Evolutionary conservation across 2,888 invertebrate species (phyloP), one percentile per base, ranked within the genome.

Genomic region (Smittia aterrima): DNA sequence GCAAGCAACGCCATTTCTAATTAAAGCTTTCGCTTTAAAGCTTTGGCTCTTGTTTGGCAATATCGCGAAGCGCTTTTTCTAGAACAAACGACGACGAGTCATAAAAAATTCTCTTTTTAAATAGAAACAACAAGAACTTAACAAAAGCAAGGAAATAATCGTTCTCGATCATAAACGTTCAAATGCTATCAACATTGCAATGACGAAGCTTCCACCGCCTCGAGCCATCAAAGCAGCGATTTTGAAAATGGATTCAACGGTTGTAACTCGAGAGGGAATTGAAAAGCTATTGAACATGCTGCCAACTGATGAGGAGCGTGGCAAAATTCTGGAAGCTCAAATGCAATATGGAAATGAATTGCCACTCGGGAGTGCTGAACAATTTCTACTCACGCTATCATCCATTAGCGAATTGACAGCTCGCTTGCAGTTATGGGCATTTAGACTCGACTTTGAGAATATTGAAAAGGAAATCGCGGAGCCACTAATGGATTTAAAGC

Each of bases 191-290:
- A 99, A 99, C 82, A 99, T 99, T 79, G 98, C 98, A 16, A 93
- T 99, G 92, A 99, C 98, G 22, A 98, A 98, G 82, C 85, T 99
- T 77, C 99, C 99, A 1, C 98, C 98, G 0, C 95, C 98, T 0
- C 89, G 97, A 77, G 95, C 98, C 6, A 99, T 99, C 77, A 98
- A 98, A 82, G 93, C 97, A n/a, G 99, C 98, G 25, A 96, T 97
- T 76, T 86, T 99, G 82, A 99, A 99, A 85, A 99, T 99, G 97
- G 99, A 99, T 82, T 93, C 95, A 1, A 95, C 97, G 0, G 96
- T 99, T 66, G 94, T 99, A 84, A 99, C 97, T 78, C 87, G 97
- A 78, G 99, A 99, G 84, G 97, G 97, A 25, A 97, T 98, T 77
- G 98, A 98, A 86, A 99, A 99, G 87, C 87, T 99, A 74, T 83